Evolutionary conservation across 2,113 vertebrate species (phyloP).

Genomic region (Pycnonotus jocosus): DNA sequence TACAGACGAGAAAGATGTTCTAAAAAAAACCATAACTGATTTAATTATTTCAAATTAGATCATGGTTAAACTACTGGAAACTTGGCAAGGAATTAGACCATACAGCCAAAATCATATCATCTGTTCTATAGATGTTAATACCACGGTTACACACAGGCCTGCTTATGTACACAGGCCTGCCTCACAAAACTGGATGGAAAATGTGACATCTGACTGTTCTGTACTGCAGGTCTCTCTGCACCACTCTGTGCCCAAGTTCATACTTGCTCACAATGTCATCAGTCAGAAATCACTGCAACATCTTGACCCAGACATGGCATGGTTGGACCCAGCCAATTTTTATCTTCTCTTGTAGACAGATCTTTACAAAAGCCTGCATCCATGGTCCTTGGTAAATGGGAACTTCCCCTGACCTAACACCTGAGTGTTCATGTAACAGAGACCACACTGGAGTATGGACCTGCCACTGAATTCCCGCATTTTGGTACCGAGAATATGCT

Average conservation of each 20-base stretch:
- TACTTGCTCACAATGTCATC: not conserved
- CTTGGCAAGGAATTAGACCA: not conserved
- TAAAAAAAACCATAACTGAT: not conserved
- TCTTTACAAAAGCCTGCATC: not conserved
- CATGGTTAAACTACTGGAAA: slow-evolving; percentile 30
- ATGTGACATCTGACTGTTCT: not conserved
- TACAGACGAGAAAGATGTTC: not conserved
- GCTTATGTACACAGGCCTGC: not conserved
- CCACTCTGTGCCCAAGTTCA: not conserved
- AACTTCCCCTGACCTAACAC: not conserved
- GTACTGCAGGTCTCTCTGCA: not conserved
- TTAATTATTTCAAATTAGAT: slow-evolving; percentile 38
- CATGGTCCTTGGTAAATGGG: not conserved
- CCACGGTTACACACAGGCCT: not conserved
- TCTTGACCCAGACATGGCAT: not conserved
- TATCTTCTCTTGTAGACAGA: not conserved
- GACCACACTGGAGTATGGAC: not conserved
- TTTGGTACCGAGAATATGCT: not conserved
- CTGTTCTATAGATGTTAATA: not conserved
- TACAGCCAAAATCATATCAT: not conserved
- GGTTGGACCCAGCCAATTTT: not conserved
- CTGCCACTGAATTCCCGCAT: not conserved
- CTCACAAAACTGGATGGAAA: not conserved
- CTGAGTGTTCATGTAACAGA: fast-evolving
- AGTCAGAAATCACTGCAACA: not conserved